Evolutionary conservation across 2,113 vertebrate genomes (phyloP).

Genomic region (Melanotaenia duboulayi): DNA sequence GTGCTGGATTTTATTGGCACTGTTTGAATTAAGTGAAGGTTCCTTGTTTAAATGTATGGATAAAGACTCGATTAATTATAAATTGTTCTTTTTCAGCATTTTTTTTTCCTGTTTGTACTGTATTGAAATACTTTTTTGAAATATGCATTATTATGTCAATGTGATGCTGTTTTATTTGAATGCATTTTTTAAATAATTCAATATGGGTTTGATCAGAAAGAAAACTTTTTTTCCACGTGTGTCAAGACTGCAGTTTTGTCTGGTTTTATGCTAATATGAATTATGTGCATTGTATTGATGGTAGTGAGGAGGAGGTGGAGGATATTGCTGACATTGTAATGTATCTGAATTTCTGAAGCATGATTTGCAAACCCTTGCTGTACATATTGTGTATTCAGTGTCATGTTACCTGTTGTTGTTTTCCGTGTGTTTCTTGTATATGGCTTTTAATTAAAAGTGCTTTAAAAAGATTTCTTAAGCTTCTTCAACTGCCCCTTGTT

Average conservation of each 20-base stretch:
- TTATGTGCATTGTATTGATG: slow-evolving; percentile 72
- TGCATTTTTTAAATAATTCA: slow-evolving; percentile 67
- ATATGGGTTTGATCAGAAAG: slow-evolving; percentile 69
- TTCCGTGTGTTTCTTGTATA: slow-evolving; percentile 80
- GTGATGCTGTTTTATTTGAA: slow-evolving; percentile 73
- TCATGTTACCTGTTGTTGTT: slow-evolving; percentile 78
- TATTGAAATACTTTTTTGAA: slow-evolving; percentile 64
- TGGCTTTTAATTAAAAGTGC: slow-evolving; percentile 84
- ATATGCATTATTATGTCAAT: slow-evolving; percentile 73
- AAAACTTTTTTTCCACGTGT: slow-evolving; percentile 51
- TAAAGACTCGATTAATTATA: slow-evolving; percentile 49
- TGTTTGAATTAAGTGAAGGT: slow-evolving; percentile 53
- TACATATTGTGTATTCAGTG: slow-evolving; percentile 81
- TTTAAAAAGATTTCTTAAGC: slow-evolving; percentile 34
- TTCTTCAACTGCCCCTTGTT: background rate
- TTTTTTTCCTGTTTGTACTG: slow-evolving; percentile 65
- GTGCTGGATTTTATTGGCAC: slow-evolving; percentile 60
- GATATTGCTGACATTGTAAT: slow-evolving; percentile 73
- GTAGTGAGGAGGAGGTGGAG: slow-evolving; percentile 53
- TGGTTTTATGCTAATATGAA: slow-evolving; percentile 69
- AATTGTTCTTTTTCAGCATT: slow-evolving; percentile 59
- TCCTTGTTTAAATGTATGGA: slow-evolving; percentile 46
- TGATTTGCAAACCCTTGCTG: slow-evolving; percentile 82
- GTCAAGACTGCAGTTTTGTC: slow-evolving; percentile 67
- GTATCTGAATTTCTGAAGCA: slow-evolving; percentile 83